Evolutionary conservation across 2,888 invertebrate genomes (phyloP).

Genomic region (Ennomos quercinarius): DNA sequence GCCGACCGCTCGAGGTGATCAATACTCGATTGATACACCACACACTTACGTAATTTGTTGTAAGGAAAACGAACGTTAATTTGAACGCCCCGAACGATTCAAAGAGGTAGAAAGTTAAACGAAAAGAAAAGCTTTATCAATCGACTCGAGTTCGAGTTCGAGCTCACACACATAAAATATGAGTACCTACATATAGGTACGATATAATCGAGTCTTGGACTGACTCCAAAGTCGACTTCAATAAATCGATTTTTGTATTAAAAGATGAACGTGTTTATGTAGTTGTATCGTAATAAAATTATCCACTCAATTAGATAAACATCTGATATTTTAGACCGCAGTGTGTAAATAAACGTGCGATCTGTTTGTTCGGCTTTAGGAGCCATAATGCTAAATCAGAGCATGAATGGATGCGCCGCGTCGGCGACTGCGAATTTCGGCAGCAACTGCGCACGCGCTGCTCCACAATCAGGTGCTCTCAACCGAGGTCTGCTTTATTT

Average conservation of each 20-base stretch:
- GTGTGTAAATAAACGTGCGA: slow-evolving; percentile 22
- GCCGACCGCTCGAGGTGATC: slow-evolving; percentile 26
- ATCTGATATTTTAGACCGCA: slow-evolving; percentile 25
- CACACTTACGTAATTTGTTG: slow-evolving; percentile 18
- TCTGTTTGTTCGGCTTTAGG: slow-evolving; percentile 29
- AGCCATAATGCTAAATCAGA: slow-evolving; percentile 51
- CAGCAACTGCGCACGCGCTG: slow-evolving; percentile 53
- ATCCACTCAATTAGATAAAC: slow-evolving; percentile 36
- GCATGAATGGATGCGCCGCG: slow-evolving; percentile 40
- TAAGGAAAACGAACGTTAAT: slow-evolving; percentile 20
- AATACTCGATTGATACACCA: slow-evolving; percentile 31
- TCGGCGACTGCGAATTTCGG: slow-evolving; percentile 57
- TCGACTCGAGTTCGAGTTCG: background rate
- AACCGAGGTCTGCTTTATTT: slow-evolving; percentile 46
- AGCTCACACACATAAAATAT: slow-evolving; percentile 6
- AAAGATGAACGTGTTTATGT: slow-evolving; percentile 19
- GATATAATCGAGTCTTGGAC: slow-evolving; percentile 18
- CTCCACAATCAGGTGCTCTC: slow-evolving; percentile 45
- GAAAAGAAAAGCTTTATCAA: slow-evolving; percentile 12
- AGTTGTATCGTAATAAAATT: slow-evolving; percentile 32
- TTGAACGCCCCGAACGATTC: slow-evolving; percentile 14
- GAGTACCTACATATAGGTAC: slow-evolving; percentile 7
- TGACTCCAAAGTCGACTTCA: slow-evolving; percentile 5
- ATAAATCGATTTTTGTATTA: slow-evolving; percentile 16
- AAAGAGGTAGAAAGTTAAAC: slow-evolving; percentile 16